Percentiles rank a stretch among this genome's conserved stretches.
phyloP scores from a whole-genome alignment of 2,113 vertebrate genomes.

The Amphiprion ocellaris region DNA sequence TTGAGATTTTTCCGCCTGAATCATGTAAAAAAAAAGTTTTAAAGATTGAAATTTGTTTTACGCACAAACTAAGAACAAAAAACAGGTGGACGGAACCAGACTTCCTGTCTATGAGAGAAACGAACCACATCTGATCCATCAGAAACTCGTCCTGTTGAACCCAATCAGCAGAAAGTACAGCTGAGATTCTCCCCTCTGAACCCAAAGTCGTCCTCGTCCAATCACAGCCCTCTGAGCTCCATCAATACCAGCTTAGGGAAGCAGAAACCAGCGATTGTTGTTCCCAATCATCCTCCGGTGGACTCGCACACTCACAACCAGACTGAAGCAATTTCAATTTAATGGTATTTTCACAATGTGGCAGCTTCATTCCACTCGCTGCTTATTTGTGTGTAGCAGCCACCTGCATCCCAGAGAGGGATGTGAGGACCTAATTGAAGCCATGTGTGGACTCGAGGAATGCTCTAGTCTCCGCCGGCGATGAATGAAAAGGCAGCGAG shows the following conservation, averaged over 20 bases:
- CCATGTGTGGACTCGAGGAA: conserved; percentile 63
- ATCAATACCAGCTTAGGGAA: conserved; percentile 11
- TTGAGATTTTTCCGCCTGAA: too few relatives aligned
- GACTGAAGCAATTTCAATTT: conserved; percentile 77
- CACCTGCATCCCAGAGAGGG: conserved; percentile 77
- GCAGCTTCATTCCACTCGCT: conserved; percentile 50
- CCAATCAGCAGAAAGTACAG: too few relatives aligned
- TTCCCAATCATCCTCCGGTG: conserved; percentile 43
- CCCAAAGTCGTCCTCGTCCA: neutral
- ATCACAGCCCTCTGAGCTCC: conserved; percentile 2
- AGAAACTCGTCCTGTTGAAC: too few relatives aligned
- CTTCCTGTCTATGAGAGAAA: too few relatives aligned
- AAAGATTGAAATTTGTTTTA: too few relatives aligned
- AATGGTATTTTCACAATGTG: conserved; percentile 79
- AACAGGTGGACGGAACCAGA: too few relatives aligned
- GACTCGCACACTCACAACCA: conserved; percentile 49
- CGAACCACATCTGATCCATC: too few relatives aligned
- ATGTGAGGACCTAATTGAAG: conserved; percentile 69
- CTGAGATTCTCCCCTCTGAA: too few relatives aligned
- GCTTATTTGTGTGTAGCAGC: conserved; percentile 49
- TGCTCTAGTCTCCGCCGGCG: conserved; percentile 67
- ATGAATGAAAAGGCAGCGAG: conserved; percentile 43
- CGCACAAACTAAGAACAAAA: too few relatives aligned
- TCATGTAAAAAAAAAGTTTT: too few relatives aligned
- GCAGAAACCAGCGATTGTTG: conserved; percentile 41